A percentile compares a stretch with the other conserved stretches of the same genome.
Evolutionary conservation across 2,888 invertebrate species (phyloP).

Genomic region (Nomada fucata): DNA sequence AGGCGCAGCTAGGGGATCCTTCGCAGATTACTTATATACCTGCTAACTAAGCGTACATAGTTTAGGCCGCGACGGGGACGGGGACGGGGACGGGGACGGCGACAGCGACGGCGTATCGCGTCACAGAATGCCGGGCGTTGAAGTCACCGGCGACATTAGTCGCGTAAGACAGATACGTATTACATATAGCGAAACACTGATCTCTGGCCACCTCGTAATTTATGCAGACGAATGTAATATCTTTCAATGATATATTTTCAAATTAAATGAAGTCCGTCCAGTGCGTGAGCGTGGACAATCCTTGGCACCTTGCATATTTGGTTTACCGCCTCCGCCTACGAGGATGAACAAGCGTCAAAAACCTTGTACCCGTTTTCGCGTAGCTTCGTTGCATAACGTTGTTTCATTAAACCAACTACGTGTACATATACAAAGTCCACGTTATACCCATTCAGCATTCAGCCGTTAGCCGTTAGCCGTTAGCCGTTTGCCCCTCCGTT

Average conservation of each 20-base stretch:
- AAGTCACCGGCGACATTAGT: constrained; percentile 58
- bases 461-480: too few species aligned
- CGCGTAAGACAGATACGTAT: constrained; percentile 36
- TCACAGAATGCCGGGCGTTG: constrained; percentile 42
- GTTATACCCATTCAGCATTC: constrained; percentile 36
- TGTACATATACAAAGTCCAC: constrained; percentile 50
- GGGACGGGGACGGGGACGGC: too few species aligned
- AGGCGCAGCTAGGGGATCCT: too few species aligned
- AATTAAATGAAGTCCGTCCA: neutral
- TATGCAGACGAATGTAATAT: neutral
- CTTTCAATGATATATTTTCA: neutral
- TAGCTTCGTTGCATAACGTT: constrained; percentile 75
- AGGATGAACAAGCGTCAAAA: constrained; percentile 50
- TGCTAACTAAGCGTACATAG: too few species aligned
- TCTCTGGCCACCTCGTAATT: neutral
- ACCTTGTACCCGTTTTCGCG: constrained; percentile 78
- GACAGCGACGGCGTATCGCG: constrained; percentile 2
- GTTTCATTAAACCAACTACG: constrained; percentile 72
- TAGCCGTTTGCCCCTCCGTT: neutral
- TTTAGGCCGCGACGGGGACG: too few species aligned
- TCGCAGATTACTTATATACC: too few species aligned
- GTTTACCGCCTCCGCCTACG: constrained; percentile 59
- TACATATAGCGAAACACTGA: neutral
- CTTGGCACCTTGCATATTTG: constrained; percentile 65
- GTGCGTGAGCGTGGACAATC: constrained; percentile 33